These are phyloP conservation scores for Drosophila subpulchrella DNA, from an alignment of 1,140 invertebrate species.

Conservation along the genomic window DNA sequence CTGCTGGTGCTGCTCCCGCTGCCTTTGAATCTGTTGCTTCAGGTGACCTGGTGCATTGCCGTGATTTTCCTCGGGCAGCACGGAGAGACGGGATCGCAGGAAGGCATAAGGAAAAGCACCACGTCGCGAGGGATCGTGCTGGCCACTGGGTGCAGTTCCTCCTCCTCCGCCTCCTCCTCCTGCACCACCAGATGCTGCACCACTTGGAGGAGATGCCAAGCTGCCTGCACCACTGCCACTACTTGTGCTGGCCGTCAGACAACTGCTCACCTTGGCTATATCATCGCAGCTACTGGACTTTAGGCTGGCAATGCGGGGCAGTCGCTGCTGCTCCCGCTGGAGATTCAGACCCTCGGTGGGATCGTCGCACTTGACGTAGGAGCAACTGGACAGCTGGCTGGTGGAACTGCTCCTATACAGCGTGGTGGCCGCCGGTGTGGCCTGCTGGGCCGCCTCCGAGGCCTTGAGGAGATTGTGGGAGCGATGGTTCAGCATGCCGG, in stretches of 20 bases:
- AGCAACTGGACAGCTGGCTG: conserved; percentile 88
- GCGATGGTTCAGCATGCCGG: conserved; percentile 89
- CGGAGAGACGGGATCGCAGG: conserved; percentile 90
- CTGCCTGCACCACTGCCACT: conserved; percentile 35
- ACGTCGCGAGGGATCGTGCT: conserved; percentile 63
- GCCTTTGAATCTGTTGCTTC: conserved; percentile 78
- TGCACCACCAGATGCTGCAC: neutral
- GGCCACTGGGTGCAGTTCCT: conserved; percentile 7
- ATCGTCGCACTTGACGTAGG: conserved; percentile 91
- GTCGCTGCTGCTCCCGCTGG: conserved; percentile 65
- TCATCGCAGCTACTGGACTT: conserved; percentile 84
- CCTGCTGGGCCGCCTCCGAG: conserved; percentile 77
- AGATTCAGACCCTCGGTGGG: conserved; percentile 91
- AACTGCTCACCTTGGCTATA: conserved; percentile 80
- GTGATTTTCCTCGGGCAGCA: conserved; percentile 89
- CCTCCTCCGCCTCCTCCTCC: conserved; percentile 2
- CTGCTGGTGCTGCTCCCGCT: conserved; percentile 10
- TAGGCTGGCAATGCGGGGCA: conserved; percentile 46
- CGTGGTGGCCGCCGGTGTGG: conserved; percentile 80
- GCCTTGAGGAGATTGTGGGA: conserved; percentile 84
- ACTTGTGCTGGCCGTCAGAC: conserved; percentile 53
- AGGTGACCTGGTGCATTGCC: conserved; percentile 84
- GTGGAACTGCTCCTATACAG: conserved; percentile 91
- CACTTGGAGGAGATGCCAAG: conserved; percentile 42
- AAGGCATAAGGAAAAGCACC: conserved; percentile 92